Conservation (phyloP, 1,140 invertebrate species). For the Araneus ventricosus region DNA sequence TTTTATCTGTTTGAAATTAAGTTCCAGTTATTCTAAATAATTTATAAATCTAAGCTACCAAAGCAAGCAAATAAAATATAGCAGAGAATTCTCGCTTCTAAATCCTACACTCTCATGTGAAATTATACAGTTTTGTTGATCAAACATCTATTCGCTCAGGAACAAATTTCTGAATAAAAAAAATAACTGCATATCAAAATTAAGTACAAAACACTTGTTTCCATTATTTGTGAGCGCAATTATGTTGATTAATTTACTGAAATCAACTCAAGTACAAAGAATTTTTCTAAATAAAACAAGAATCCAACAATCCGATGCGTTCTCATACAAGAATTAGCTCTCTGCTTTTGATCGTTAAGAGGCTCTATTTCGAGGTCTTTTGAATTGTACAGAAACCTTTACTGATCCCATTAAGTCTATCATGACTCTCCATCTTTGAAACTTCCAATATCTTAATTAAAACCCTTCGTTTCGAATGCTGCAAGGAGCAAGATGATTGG, state of each 20-base stretch:
- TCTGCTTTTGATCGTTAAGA: not conserved
- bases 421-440: not conserved
- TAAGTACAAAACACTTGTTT: too few species aligned
- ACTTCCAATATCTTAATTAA: slow-evolving; percentile 8
- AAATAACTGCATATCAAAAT: too few species aligned
- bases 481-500: not conserved
- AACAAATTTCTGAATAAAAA: too few species aligned
- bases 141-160: too few species aligned
- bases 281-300: not conserved
- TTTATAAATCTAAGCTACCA: too few species aligned
- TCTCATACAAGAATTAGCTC: not conserved
- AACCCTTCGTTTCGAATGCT: not conserved
- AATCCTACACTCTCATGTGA: too few species aligned
- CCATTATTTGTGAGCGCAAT: too few species aligned
- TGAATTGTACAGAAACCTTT: not conserved
- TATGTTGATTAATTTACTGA: not conserved
- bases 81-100: too few species aligned
- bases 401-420: not conserved
- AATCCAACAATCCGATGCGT: not conserved
- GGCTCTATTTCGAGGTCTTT: not conserved
- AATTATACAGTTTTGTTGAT: too few species aligned
- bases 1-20: too few species aligned
- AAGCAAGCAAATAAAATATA: too few species aligned
- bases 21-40: too few species aligned
- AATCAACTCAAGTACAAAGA: not conserved